Conservation (phyloP, 2,888 invertebrate species). For the Sipha maydis region DNA sequence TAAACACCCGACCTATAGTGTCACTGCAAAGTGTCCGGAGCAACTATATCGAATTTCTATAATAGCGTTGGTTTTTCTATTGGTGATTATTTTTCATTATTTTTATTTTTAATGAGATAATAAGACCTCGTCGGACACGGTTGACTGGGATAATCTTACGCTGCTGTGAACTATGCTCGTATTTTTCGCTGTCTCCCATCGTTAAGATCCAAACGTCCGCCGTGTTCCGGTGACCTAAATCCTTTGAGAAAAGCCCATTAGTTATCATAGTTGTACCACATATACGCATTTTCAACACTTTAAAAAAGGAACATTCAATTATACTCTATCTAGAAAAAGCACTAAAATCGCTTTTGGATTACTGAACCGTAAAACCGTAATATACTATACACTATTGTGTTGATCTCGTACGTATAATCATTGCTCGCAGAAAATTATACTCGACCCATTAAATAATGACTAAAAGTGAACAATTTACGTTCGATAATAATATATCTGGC, state of each 20-base stretch:
- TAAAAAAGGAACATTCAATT: conserved; percentile 2
- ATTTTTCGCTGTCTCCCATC: conserved; percentile 39
- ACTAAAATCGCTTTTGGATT: background rate
- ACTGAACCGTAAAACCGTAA: conserved; percentile 14
- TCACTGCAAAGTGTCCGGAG: background rate
- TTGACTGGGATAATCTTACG: conserved; percentile 43
- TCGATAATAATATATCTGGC: background rate
- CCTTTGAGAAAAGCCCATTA: conserved; percentile 32
- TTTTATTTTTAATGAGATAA: conserved; percentile 51
- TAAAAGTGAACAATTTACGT: conserved; percentile 2
- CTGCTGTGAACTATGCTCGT: conserved; percentile 49
- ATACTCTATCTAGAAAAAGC: conserved; percentile 28
- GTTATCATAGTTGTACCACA: background rate
- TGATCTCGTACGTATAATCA: conserved; percentile 3
- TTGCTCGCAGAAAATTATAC: conserved; percentile 2
- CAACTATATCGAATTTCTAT: conserved; percentile 49
- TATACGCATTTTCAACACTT: background rate
- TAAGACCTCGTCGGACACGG: conserved; percentile 45
- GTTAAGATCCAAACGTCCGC: conserved; percentile 40
- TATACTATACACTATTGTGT: background rate
- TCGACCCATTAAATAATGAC: background rate
- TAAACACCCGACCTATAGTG: background rate
- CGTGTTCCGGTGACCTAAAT: conserved; percentile 51
- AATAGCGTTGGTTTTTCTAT: conserved; percentile 25
- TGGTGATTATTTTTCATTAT: conserved; percentile 9